Evolutionary conservation across 2,888 invertebrate species (phyloP).

Genomic region (Acleris literana): DNA sequence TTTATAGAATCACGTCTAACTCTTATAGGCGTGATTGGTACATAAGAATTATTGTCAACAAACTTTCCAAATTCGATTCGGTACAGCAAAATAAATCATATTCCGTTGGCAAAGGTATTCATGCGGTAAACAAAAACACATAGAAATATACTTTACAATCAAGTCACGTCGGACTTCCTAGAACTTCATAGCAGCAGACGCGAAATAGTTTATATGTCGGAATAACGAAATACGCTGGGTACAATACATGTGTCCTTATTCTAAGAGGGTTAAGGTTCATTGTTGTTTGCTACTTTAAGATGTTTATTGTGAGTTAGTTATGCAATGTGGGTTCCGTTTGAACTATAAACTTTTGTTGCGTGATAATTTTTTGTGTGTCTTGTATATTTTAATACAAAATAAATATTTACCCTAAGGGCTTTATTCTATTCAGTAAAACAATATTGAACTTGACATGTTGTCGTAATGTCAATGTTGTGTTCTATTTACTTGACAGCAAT

Average conservation of each 20-base stretch:
- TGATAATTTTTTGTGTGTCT: constrained; percentile 14
- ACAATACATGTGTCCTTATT: constrained; percentile 33
- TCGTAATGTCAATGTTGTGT: too few relatives aligned
- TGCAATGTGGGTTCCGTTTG: constrained; percentile 4
- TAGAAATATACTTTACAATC: constrained; percentile 42
- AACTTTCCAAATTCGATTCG: constrained; percentile 27
- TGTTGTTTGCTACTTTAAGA: constrained; percentile 4
- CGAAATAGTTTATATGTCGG: constrained; percentile 40
- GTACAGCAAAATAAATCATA: constrained; percentile 40
- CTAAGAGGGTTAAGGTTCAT: constrained; percentile 24
- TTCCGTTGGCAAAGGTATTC: constrained; percentile 38
- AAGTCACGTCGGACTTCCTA: constrained; percentile 40
- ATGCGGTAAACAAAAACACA: constrained; percentile 43
- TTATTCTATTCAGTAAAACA: too few relatives aligned
- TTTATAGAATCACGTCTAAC: constrained; percentile 3
- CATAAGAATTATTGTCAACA: constrained; percentile 23
- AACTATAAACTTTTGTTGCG: constrained; percentile 13
- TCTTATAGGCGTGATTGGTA: constrained; percentile 7
- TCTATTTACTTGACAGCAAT: too few relatives aligned
- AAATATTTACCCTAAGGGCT: too few relatives aligned
- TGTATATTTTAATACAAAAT: background rate
- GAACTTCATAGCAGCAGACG: constrained; percentile 43
- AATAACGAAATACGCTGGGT: constrained; percentile 37
- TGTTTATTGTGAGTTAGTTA: constrained; percentile 9
- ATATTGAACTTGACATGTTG: too few relatives aligned